Conservation (phyloP, 1,140 invertebrate genomes). For the Brachionus sp. region DNA sequence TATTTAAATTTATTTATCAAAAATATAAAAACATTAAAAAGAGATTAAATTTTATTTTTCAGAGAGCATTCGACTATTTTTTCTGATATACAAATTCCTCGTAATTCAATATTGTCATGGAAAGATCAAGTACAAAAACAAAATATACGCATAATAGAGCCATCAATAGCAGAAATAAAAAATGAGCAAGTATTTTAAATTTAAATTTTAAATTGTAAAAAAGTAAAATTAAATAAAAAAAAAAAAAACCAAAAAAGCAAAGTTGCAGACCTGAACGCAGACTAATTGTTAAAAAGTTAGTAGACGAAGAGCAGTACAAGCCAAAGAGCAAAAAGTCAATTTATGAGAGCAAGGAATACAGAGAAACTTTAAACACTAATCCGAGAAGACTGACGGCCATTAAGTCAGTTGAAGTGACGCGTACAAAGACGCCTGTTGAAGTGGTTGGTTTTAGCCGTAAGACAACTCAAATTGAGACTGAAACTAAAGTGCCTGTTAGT, state of each 20-base stretch:
- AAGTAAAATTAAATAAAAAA: not conserved
- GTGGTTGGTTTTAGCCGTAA: not conserved
- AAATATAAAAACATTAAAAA: not conserved
- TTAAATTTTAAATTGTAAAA: not conserved
- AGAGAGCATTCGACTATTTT: not conserved
- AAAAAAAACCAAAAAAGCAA: no score
- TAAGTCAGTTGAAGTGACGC: not conserved
- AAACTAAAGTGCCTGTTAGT: not conserved
- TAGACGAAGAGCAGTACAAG: not conserved
- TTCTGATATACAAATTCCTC: conserved; percentile 1
- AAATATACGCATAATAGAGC: not conserved
- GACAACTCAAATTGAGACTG: not conserved
- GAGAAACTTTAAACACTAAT: not conserved
- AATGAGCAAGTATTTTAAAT: not conserved
- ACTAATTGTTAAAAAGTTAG: conserved; percentile 4
- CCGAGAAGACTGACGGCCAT: not conserved
- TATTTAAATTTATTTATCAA: not conserved
- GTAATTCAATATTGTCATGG: conserved; percentile 23
- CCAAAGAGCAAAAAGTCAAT: not conserved
- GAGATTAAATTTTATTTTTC: not conserved
- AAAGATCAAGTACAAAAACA: conserved; percentile 23
- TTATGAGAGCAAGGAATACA: not conserved
- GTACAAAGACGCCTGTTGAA: not conserved
- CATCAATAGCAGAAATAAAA: not conserved
- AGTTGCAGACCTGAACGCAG: not conserved